These are phyloP conservation scores for Leptopilina myrica DNA, from an alignment of 2,888 invertebrate genomes.

Conservation along the genomic window DNA sequence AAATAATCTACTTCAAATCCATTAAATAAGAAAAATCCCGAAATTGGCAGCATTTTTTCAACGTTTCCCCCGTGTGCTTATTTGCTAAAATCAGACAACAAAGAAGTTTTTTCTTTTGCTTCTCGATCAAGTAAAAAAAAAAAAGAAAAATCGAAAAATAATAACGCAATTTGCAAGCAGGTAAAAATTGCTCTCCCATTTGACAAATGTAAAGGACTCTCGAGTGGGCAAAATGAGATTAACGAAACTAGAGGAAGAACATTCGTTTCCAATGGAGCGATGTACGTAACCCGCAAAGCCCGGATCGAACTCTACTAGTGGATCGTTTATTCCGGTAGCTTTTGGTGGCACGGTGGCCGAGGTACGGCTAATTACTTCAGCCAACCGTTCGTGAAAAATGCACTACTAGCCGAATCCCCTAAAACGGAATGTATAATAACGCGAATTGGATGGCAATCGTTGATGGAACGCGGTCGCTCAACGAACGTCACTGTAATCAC, in stretches of 20 bases:
- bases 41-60: too few species aligned
- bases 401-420: slow-evolving; percentile 62
- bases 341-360: slow-evolving; percentile 40
- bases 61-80: too few species aligned
- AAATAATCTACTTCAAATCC: too few species aligned
- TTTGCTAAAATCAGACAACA: too few species aligned
- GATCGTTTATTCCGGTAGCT: slow-evolving; percentile 61
- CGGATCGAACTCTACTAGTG: slow-evolving; percentile 20
- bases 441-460: slow-evolving; percentile 55
- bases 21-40: too few species aligned
- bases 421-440: slow-evolving; percentile 68
- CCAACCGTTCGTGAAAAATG: slow-evolving; percentile 65
- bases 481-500: slow-evolving; percentile 68
- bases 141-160: too few species aligned
- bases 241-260: slow-evolving; percentile 5
- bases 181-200: not conserved
- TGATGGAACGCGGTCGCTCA: slow-evolving; percentile 52
- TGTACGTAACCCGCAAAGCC: slow-evolving; percentile 16
- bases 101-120: too few species aligned
- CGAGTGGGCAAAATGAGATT: slow-evolving; percentile 4
- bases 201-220: slow-evolving; percentile 3
- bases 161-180: not conserved
- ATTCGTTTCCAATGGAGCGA: slow-evolving; percentile 14
- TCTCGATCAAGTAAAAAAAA: too few species aligned
- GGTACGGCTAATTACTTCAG: slow-evolving; percentile 62